Conservation (phyloP, 2,113 vertebrate species). For the Datnioides undecimradiatus region DNA sequence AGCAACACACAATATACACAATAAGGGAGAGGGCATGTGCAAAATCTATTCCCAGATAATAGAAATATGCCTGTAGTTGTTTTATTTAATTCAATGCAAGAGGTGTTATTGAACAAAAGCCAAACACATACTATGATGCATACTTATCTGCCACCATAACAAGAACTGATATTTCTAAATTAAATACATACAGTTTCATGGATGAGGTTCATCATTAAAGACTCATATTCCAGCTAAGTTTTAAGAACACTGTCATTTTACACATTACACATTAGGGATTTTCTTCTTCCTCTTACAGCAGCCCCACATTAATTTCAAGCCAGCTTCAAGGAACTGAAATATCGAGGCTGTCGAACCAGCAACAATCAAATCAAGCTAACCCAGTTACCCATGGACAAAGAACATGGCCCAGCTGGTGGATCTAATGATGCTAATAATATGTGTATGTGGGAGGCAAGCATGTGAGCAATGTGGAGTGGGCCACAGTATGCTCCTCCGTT, state of each 20-base stretch:
- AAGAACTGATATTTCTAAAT: no score
- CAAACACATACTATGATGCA: no score
- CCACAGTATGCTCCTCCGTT: no score
- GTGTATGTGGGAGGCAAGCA: constrained; percentile 3
- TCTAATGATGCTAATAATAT: constrained; percentile 13
- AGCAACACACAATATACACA: no score
- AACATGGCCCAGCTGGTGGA: constrained; percentile 33
- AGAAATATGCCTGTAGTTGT: no score
- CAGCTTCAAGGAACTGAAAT: not conserved
- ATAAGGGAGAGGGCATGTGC: no score
- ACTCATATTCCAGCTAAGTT: not conserved
- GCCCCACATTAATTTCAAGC: not conserved
- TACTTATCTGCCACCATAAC: not conserved
- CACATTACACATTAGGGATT: not conserved
- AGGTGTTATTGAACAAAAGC: no score
- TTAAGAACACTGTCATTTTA: not conserved
- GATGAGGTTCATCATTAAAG: not conserved
- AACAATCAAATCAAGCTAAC: constrained; percentile 41
- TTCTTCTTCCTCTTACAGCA: not conserved
- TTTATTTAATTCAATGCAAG: no score
- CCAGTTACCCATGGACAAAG: constrained; percentile 11
- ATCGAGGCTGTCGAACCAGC: constrained; percentile 13
- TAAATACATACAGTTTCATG: no score
- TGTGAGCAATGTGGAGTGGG: no score
- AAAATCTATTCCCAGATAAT: no score